phyloP scores from a whole-genome alignment of 2,888 invertebrate species.

The Strigamia maritima region DNA sequence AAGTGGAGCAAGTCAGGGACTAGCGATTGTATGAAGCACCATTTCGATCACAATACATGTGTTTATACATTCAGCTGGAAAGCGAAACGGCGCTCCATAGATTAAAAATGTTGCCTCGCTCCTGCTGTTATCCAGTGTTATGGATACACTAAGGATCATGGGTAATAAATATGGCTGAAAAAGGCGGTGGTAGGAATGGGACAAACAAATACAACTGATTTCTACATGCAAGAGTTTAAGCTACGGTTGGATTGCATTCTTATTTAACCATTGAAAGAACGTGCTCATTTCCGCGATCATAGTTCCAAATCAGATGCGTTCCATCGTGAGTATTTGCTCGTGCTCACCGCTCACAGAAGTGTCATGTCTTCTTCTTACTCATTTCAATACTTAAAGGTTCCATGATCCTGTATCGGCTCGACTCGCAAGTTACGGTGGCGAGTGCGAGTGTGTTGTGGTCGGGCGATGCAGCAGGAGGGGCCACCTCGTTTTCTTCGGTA shows the following conservation, averaged over 20 bases:
- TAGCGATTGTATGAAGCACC: too few species aligned
- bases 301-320: neutral
- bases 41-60: too few species aligned
- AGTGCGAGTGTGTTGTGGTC: constrained; percentile 6
- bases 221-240: neutral
- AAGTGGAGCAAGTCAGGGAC: too few species aligned
- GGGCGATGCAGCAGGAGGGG: constrained; percentile 40
- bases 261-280: neutral
- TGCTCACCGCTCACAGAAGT: neutral
- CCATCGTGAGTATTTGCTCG: neutral
- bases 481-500: constrained; percentile 37
- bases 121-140: neutral
- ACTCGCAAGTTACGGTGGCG: constrained; percentile 13
- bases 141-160: neutral
- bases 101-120: neutral
- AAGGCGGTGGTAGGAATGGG: neutral
- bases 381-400: neutral
- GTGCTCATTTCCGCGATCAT: neutral
- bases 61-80: too few species aligned
- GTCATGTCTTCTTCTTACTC: neutral
- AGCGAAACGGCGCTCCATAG: too few species aligned
- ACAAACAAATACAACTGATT: neutral
- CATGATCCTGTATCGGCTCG: neutral
- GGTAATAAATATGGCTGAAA: neutral
- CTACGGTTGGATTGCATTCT: neutral